Evolutionary conservation across 2,888 invertebrate genomes (phyloP).

Genomic region (Drosophila antonietae): DNA sequence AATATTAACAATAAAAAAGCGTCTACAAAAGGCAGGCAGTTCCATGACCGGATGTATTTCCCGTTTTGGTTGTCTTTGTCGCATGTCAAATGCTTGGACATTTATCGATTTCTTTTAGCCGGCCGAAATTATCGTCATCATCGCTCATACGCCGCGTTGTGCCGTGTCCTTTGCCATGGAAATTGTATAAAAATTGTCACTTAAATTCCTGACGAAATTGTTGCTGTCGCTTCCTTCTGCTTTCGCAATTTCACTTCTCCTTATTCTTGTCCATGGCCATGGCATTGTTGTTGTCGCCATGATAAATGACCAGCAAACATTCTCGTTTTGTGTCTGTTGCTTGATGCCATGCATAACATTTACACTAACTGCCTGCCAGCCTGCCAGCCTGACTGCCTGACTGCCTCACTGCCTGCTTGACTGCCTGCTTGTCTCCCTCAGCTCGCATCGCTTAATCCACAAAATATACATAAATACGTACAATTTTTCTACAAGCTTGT

Average conservation of each 20-base stretch:
- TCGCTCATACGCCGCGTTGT: constrained; percentile 70
- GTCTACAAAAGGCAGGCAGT: constrained; percentile 5
- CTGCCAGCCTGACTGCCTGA: constrained; percentile 6
- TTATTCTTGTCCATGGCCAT: constrained; percentile 16
- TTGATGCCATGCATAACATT: constrained; percentile 63
- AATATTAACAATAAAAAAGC: constrained; percentile 3
- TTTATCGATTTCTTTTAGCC: constrained; percentile 60
- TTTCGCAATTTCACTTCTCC: constrained; percentile 1
- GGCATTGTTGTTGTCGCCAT: constrained; percentile 42
- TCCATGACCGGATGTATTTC: constrained; percentile 36
- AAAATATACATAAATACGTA: constrained; percentile 48
- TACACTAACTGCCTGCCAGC: constrained; percentile 41
- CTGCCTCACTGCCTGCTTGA: constrained; percentile 14
- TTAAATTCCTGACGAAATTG: constrained; percentile 67
- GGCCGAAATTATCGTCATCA: constrained; percentile 58
- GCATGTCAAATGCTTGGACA: constrained; percentile 43
- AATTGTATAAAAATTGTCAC: constrained; percentile 75
- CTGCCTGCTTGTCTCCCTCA: background rate
- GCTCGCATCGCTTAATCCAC: constrained; percentile 31
- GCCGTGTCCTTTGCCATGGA: constrained; percentile 28
- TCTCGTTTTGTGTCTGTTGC: constrained; percentile 39
- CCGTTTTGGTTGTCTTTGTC: constrained; percentile 27
- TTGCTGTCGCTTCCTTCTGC: constrained; percentile 35
- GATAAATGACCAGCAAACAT: constrained; percentile 71
- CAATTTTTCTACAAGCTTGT: constrained; percentile 31